These are phyloP conservation scores for Synergus gifuensis DNA, from an alignment of 2,888 invertebrate species.

Conservation along the genomic window DNA sequence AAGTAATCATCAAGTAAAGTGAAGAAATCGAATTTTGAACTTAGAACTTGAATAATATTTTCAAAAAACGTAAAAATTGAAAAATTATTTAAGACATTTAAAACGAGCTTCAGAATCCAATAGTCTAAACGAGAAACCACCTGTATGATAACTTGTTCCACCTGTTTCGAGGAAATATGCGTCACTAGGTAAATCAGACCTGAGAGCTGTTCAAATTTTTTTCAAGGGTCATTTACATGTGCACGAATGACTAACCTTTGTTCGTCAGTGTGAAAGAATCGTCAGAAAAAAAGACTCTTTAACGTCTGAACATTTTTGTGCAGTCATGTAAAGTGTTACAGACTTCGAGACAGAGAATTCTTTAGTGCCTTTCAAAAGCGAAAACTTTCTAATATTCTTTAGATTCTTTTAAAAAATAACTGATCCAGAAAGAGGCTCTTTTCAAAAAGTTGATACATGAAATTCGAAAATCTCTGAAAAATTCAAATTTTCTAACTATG, in stretches of 20 bases:
- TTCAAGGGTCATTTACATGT: constrained; percentile 29
- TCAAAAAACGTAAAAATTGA: not conserved
- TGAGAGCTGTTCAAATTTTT: constrained; percentile 37
- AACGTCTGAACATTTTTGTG: not conserved
- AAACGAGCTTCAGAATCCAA: not conserved
- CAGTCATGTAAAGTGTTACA: not conserved
- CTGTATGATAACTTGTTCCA: constrained; percentile 27
- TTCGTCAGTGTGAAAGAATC: constrained; percentile 8
- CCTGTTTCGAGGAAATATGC: constrained; percentile 20
- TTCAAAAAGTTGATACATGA: not conserved
- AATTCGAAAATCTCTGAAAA: too few species aligned
- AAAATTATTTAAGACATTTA: not conserved
- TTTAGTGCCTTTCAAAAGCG: not conserved
- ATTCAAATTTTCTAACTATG: too few species aligned
- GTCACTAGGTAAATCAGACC: constrained; percentile 37
- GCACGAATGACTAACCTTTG: constrained; percentile 23
- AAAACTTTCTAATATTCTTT: not conserved
- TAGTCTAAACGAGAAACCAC: constrained; percentile 9
- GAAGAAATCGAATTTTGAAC: too few species aligned
- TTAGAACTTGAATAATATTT: too few species aligned
- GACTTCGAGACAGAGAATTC: not conserved
- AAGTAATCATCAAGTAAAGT: too few species aligned
- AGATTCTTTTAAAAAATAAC: not conserved
- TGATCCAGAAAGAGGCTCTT: not conserved
- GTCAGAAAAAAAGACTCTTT: not conserved